A percentile compares a stretch with the other conserved stretches of the same genome.
phyloP scores from a whole-genome alignment of 2,113 vertebrate species.

The Argyrosomus japonicus region DNA sequence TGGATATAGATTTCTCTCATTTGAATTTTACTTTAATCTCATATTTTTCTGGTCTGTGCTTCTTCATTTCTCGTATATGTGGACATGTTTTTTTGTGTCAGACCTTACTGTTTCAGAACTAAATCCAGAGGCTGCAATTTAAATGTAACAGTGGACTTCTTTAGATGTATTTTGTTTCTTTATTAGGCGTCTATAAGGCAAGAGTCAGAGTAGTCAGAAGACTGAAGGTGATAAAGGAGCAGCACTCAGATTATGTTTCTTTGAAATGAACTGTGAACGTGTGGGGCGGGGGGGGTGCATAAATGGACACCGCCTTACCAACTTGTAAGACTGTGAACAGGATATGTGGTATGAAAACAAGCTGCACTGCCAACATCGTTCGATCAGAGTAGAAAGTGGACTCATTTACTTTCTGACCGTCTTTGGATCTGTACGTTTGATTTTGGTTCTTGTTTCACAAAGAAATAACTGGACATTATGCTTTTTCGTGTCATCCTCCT shows the following conservation, averaged over 20 bases:
- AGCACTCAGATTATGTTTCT: too few relatives aligned
- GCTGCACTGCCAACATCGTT: conserved; percentile 5
- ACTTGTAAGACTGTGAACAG: neutral
- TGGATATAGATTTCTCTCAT: too few relatives aligned
- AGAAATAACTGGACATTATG: conserved; percentile 24
- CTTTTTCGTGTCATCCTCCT: neutral
- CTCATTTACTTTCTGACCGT: neutral
- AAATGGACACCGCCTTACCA: neutral
- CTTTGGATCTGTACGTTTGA: neutral
- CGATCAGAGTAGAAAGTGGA: neutral
- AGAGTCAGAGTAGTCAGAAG: too few relatives aligned
- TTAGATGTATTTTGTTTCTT: too few relatives aligned
- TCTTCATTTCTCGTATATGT: too few relatives aligned
- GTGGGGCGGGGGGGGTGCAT: neutral
- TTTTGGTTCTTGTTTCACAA: neutral
- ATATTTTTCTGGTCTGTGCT: too few relatives aligned
- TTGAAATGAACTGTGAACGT: neutral
- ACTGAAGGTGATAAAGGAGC: neutral
- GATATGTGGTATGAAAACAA: conserved; percentile 8
- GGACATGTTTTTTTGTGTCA: too few relatives aligned
- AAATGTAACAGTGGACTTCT: too few relatives aligned
- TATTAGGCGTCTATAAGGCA: too few relatives aligned
- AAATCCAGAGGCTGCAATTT: too few relatives aligned
- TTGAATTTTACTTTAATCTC: too few relatives aligned
- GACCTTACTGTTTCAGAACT: too few relatives aligned